Evolutionary conservation across 2,113 vertebrate species (phyloP).

Genomic region (Glareola pratincola): DNA sequence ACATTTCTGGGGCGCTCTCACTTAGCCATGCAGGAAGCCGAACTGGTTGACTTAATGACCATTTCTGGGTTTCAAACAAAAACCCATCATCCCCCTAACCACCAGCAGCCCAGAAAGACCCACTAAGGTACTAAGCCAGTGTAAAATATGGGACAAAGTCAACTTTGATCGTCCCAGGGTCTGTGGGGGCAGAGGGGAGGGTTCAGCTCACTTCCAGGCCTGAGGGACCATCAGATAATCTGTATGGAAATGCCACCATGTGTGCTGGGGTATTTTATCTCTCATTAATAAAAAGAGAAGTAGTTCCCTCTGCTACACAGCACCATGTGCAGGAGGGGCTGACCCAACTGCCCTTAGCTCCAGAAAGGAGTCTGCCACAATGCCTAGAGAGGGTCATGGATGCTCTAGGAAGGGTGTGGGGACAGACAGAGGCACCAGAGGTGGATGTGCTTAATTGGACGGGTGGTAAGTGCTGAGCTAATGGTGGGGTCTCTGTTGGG

Average conservation of each 20-base stretch:
- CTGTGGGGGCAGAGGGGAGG: not conserved
- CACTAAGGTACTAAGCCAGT: not conserved
- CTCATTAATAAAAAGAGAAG: not conserved
- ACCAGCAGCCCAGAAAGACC: not conserved
- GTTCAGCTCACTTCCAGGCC: not conserved
- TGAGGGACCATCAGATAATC: not conserved
- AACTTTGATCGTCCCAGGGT: not conserved
- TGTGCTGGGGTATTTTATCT: not conserved
- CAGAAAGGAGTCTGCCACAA: not conserved
- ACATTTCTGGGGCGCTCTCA: not conserved
- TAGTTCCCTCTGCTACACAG: not conserved
- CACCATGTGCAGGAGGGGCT: not conserved
- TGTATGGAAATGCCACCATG: not conserved
- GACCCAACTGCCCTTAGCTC: not conserved
- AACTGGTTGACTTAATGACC: not conserved
- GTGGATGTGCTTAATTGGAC: not conserved
- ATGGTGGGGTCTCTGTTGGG: not conserved
- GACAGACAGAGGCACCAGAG: not conserved
- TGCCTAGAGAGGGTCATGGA: fast-evolving
- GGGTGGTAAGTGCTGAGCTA: not conserved
- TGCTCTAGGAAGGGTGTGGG: not conserved
- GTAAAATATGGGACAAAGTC: not conserved
- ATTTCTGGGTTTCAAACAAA: not conserved
- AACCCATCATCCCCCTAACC: not conserved
- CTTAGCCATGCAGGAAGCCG: not conserved